These are phyloP conservation scores for Arctocebus calabarensis DNA, from an alignment of 2,797 vertebrate species.

Conservation along the genomic window DNA sequence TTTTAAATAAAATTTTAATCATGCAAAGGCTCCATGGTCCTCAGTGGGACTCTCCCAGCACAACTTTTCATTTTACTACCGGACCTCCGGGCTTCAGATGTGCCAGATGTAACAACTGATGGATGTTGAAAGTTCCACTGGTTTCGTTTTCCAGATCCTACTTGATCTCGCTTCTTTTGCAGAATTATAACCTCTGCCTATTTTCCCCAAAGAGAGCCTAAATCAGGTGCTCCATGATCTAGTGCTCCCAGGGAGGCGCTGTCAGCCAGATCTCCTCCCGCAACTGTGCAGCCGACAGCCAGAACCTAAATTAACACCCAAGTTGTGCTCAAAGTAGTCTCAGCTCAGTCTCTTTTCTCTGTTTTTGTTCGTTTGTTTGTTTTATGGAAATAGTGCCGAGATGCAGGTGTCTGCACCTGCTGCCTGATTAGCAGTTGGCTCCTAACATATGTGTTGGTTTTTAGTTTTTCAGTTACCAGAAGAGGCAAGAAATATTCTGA, in stretches of 20 bases:
- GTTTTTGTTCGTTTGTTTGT: neutral
- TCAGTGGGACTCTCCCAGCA: neutral
- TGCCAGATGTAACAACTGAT: neutral
- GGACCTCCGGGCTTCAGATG: neutral
- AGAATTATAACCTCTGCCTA: neutral
- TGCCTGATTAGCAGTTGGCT: neutral
- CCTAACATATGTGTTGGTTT: too few relatives aligned
- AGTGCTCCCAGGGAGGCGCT: neutral
- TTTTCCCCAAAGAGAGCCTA: conserved; percentile 33
- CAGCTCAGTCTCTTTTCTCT: neutral
- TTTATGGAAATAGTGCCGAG: neutral
- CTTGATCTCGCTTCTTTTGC: neutral
- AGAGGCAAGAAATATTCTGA: neutral
- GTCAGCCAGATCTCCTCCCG: neutral
- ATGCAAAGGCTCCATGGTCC: neutral
- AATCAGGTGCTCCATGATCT: conserved; percentile 11
- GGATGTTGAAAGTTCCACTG: neutral
- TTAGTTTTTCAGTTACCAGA: neutral
- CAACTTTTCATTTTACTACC: neutral
- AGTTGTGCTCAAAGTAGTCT: too few relatives aligned
- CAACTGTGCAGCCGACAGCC: neutral
- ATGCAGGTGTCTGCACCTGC: fast-evolving
- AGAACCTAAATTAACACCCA: conserved; percentile 2
- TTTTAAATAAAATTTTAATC: neutral
- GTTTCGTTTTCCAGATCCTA: neutral